These are phyloP conservation scores for Pseudomyrmex dendroicus DNA, from an alignment of 1,140 invertebrate species.

Conservation along the genomic window DNA sequence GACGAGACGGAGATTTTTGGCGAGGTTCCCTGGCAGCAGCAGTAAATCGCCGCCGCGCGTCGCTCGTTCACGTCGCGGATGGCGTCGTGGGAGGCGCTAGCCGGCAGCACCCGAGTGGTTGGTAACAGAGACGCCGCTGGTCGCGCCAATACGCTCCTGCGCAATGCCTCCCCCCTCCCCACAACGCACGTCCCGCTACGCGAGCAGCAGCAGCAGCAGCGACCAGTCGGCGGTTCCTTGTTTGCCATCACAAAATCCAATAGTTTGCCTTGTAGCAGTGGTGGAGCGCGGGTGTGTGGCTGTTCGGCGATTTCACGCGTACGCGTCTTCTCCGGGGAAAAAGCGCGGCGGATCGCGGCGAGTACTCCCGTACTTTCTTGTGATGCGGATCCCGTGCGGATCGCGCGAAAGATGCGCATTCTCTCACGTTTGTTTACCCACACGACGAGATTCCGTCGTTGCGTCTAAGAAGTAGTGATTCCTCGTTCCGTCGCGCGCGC, in stretches of 20 bases:
- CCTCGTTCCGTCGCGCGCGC: constrained; percentile 7
- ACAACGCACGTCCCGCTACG: constrained; percentile 77
- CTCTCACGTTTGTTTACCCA: constrained; percentile 66
- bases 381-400: constrained; percentile 1
- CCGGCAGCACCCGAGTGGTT: constrained; percentile 62
- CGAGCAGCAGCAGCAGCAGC: constrained; percentile 50
- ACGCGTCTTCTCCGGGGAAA: constrained; percentile 60
- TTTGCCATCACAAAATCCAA: constrained; percentile 86
- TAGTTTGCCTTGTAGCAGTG: constrained; percentile 83
- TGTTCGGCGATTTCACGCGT: constrained; percentile 61
- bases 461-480: constrained; percentile 36
- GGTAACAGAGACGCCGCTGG: constrained; percentile 72
- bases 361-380: neutral
- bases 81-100: constrained; percentile 53
- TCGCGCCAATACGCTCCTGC: constrained; percentile 74
- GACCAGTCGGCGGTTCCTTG: constrained; percentile 85
- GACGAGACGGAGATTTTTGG: neutral
- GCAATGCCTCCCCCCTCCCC: constrained; percentile 69
- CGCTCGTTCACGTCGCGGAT: constrained; percentile 1
- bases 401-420: constrained; percentile 72
- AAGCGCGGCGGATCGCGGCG: constrained; percentile 68
- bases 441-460: constrained; percentile 70
- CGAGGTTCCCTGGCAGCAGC: too few species aligned
- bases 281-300: constrained; percentile 79
- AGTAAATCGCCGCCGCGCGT: neutral